Conservation (phyloP, 2,113 vertebrate genomes). For the Lanius ludovicianus region DNA sequence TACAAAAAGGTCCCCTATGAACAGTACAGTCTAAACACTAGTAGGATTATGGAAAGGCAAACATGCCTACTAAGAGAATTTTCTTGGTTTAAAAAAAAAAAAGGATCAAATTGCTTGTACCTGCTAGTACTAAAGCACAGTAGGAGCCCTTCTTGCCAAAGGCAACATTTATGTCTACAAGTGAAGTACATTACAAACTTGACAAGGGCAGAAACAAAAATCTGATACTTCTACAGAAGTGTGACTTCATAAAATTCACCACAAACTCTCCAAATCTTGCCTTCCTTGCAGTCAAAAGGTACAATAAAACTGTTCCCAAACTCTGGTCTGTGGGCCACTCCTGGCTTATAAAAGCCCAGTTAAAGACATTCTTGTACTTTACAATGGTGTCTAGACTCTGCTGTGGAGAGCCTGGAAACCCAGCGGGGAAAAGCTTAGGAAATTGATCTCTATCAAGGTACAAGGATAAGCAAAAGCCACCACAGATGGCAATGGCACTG, state of each 20-base stretch:
- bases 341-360: background rate
- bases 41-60: background rate
- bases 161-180: slow-evolving; percentile 28
- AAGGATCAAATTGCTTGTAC: background rate
- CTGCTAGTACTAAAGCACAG: slow-evolving; percentile 1
- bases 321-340: background rate
- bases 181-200: background rate
- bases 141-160: slow-evolving; percentile 7
- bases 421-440: background rate
- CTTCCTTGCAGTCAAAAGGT: background rate
- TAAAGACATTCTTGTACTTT: background rate
- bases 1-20: background rate
- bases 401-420: background rate
- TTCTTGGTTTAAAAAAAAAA: background rate
- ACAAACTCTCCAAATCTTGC: background rate
- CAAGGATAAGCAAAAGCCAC: background rate
- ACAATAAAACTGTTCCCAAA: background rate
- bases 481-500: background rate
- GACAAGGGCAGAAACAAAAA: slow-evolving; percentile 10
- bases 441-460: background rate
- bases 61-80: background rate
- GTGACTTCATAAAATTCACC: background rate
- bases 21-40: slow-evolving; percentile 23
- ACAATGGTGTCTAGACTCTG: background rate
- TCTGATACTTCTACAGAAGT: background rate